Base-by-base conservation (phyloP, 2,888 invertebrate genomes). In the Volucella inflata region DNA sequence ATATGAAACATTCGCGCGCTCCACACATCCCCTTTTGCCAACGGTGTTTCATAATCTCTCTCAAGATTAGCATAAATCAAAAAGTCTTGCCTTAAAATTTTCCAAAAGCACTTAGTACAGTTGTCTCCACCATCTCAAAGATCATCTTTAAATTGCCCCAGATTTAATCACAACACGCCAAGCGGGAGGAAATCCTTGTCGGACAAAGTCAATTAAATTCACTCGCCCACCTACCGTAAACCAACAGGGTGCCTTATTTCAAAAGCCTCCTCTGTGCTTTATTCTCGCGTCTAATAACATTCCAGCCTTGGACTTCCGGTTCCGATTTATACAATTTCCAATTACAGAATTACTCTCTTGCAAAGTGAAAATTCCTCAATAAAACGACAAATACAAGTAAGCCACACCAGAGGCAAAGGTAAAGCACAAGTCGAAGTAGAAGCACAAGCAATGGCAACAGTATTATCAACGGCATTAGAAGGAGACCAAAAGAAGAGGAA, bases 201-300 rank as follows among this genome's bases (percentile, higher is more conserved):
- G 59, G 51, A 74, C 77, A 81, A 65, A 70, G 71, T 75, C 70
- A 80, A 84, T 80, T 75, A 75, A 84, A 80, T 65, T 59, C 53
- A 16, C 53, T 38, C 50, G 16, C 40, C 44, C 42, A 30, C 30
- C 30, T 30, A 30, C 30, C 6, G 30, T 6, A 30, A 60, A 42
- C 16, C 75, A 62, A 70, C 64, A 21, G 64, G 16, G 38, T 10
- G 9, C 44, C 46, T 9, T 38, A 57, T 62, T 60, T 48, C 51
- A 30, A 30, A 12, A 30, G 21, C 38, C n/a, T 21, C 16, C 9
- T 36, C 62, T 48, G 16, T 38, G 36, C 48, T 57, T 42, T 57
- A 42, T 42, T 14, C 50, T 46, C 46, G 11, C 16, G 50, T 62
- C 62, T 70, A 60, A 62, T 77, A 70, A 59, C 46, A 84, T 71